Percentiles rank a stretch among this genome's conserved stretches.
phyloP scores from a whole-genome alignment of 2,797 vertebrate species.

The Aldrovandia affinis region DNA sequence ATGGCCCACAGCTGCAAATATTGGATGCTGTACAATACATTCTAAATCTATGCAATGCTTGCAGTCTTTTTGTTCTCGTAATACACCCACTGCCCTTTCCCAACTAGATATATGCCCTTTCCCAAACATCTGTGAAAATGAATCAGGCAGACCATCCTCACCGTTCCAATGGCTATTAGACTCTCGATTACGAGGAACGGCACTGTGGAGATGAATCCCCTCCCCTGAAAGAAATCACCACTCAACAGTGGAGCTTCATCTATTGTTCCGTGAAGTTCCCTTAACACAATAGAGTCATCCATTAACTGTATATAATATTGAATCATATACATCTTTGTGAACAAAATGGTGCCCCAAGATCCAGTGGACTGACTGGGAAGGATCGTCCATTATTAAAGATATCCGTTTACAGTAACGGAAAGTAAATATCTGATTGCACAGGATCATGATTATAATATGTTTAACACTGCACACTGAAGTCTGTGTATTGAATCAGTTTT shows the following conservation, averaged over 20 bases:
- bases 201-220: neutral
- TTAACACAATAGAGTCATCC: neutral
- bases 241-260: neutral
- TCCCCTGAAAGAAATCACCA: neutral
- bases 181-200: neutral
- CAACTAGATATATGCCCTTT: neutral
- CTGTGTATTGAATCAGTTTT: neutral
- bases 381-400: neutral
- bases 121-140: neutral
- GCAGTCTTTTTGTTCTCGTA: no score
- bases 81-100: neutral
- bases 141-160: neutral
- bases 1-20: neutral
- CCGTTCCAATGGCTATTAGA: neutral
- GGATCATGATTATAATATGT: neutral
- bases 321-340: neutral
- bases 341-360: neutral
- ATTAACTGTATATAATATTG: neutral
- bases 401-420: neutral
- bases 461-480: neutral
- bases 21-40: neutral
- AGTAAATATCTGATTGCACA: neutral
- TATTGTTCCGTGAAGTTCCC: neutral
- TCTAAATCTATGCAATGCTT: no score
- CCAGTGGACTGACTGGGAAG: neutral